A percentile compares a stretch with the other conserved stretches of the same genome.
Evolutionary conservation across 2,888 invertebrate genomes (phyloP).

Genomic region (Polyommatus iphigenia): DNA sequence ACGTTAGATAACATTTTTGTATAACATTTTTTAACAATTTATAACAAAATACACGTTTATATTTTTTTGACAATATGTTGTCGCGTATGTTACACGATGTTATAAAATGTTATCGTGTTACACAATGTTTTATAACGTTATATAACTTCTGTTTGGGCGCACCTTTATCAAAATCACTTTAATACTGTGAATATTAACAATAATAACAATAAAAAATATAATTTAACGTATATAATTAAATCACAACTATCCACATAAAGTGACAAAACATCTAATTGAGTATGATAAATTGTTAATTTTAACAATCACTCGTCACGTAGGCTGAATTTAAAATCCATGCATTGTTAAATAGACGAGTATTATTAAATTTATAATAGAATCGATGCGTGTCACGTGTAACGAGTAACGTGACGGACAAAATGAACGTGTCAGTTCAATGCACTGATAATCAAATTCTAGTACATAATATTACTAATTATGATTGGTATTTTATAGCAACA

Average conservation of each 20-base stretch:
- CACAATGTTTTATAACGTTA: no score
- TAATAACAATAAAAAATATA: neutral
- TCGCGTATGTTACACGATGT: no score
- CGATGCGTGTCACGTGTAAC: neutral
- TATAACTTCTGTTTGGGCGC: no score
- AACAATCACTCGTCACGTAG: neutral
- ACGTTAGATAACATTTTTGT: no score
- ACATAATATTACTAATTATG: neutral
- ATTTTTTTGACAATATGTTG: no score
- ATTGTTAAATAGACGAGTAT: slow-evolving; percentile 4
- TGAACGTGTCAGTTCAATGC: neutral
- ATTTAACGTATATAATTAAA: neutral
- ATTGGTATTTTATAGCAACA: neutral
- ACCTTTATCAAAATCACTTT: no score
- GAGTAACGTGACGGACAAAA: neutral
- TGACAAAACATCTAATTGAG: slow-evolving; percentile 1
- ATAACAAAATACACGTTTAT: no score
- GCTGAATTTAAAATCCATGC: neutral
- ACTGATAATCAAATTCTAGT: slow-evolving; percentile 12
- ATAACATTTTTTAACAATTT: no score
- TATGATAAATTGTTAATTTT: slow-evolving; percentile 12
- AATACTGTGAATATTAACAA: no score
- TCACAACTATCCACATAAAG: neutral
- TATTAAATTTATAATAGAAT: slow-evolving; percentile 14
- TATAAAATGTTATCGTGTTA: no score